phyloP scores from a whole-genome alignment of 2,113 vertebrate genomes.

The Xyliphius kryptos region DNA sequence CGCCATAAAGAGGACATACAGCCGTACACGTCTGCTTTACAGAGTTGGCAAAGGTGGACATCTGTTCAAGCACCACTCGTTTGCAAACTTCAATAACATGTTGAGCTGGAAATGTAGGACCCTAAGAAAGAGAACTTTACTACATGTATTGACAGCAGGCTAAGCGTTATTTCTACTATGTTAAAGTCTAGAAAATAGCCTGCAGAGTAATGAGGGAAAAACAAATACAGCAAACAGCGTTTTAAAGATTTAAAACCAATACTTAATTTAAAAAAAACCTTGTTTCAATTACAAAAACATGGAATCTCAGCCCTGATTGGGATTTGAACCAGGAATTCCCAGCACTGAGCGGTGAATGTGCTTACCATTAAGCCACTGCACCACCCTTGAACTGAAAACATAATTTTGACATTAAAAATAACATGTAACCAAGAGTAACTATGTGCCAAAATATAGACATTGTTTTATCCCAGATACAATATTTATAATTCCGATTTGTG shows the following conservation, averaged over 20 bases:
- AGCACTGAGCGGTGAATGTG: too few species aligned
- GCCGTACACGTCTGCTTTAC: constrained; percentile 64
- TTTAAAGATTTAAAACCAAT: constrained; percentile 52
- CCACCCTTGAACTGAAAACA: too few species aligned
- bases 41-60: constrained; percentile 66
- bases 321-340: too few species aligned
- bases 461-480: too few species aligned
- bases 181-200: constrained; percentile 39
- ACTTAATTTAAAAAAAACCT: constrained; percentile 53
- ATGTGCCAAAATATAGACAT: too few species aligned
- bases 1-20: constrained; percentile 67
- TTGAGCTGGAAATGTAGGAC: constrained; percentile 57
- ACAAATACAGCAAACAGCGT: constrained; percentile 46
- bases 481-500: too few species aligned
- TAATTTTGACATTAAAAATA: too few species aligned
- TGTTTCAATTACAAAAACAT: constrained; percentile 40
- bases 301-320: too few species aligned
- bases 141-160: constrained; percentile 43
- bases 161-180: constrained; percentile 36
- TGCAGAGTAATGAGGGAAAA: constrained; percentile 35
- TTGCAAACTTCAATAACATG: constrained; percentile 67
- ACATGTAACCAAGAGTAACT: too few species aligned
- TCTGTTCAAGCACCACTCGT: constrained; percentile 67
- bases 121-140: constrained; percentile 53
- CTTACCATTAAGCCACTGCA: too few species aligned